phyloP scores from a whole-genome alignment of 2,797 vertebrate species.

The Martes flavigula region DNA sequence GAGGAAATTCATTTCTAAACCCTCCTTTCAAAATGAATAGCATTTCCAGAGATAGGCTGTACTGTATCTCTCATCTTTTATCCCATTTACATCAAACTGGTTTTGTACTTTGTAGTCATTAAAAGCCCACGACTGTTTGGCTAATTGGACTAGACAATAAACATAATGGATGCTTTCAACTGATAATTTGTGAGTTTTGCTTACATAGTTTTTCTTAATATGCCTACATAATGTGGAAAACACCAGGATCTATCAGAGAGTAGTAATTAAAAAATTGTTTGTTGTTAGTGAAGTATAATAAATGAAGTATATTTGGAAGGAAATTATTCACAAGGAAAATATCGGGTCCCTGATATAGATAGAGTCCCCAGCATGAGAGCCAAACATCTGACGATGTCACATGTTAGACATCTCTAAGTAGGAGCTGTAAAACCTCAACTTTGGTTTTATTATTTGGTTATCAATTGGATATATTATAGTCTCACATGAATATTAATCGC shows the following conservation, averaged over 20 bases:
- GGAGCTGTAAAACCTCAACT: not conserved
- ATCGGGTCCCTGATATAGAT: not conserved
- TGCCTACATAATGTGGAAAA: not conserved
- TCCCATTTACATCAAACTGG: not conserved
- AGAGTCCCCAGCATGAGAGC: not conserved
- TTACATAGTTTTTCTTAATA: not conserved
- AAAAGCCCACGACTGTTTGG: not conserved
- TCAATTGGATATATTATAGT: not conserved
- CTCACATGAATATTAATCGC: not conserved
- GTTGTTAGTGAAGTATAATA: not conserved
- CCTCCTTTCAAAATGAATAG: not conserved
- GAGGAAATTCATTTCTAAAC: not conserved
- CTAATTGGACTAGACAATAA: not conserved
- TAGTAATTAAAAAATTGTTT: not conserved
- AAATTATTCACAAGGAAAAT: not conserved
- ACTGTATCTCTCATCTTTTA: not conserved
- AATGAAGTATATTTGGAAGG: not conserved
- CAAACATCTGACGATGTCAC: not conserved
- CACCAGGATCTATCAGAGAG: not conserved
- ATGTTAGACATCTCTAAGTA: not conserved
- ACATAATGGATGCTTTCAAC: not conserved
- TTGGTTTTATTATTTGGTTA: not conserved
- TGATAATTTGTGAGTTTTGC: not conserved
- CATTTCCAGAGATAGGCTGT: not conserved
- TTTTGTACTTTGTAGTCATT: not conserved